Base-by-base conservation (phyloP, 2,888 invertebrate species). In the Tubiluchus corallicola region DNA sequence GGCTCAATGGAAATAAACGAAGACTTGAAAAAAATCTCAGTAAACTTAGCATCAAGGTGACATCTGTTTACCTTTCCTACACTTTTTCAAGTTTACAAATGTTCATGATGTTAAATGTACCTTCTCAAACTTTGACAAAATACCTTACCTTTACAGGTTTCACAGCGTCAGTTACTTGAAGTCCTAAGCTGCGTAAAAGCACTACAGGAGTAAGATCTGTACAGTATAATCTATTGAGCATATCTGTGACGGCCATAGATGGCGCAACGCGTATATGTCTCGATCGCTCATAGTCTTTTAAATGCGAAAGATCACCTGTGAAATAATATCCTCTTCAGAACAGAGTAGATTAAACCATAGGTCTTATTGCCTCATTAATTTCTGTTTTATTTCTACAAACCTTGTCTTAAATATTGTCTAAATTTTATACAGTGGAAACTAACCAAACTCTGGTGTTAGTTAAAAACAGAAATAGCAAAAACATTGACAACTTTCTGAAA, bases 221-320 rank as follows among this genome's bases (percentile, higher is more conserved):
- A 45, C 74, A 73, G 63, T 90, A 94, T 4, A 96, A 68, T 40
- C 80, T 70, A 57, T 90, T 82, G 40, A 96, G 67, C 3, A 79
- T 79, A 64, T 96, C 90, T 2, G 90, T 75, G 0, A 80, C 79
- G 13, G 82, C 63, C 75, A 90, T 81, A 0, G 82, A 79, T 1
- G 92, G 85, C 18, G 94, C 71, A 62, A 90, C 90, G 59, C 83
- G 79, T 17, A 78, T 68, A 60, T 94, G 84, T 15, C 90, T 70
- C 41, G 71, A 63, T 2, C 77, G 79, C 67, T 96, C 92, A 60
- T 94, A 98, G 52, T 77, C 73, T 44, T 74, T 67, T 46, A 96
- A 68, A 67, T 79, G 76, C 16, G 67, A 67, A 18, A 74, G 62
- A 52, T 78, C 74, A 4, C 77, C 84, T 79, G 60, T 29, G 50